phyloP scores from a whole-genome alignment of 2,113 vertebrate genomes.

The Taxidea taxus region DNA sequence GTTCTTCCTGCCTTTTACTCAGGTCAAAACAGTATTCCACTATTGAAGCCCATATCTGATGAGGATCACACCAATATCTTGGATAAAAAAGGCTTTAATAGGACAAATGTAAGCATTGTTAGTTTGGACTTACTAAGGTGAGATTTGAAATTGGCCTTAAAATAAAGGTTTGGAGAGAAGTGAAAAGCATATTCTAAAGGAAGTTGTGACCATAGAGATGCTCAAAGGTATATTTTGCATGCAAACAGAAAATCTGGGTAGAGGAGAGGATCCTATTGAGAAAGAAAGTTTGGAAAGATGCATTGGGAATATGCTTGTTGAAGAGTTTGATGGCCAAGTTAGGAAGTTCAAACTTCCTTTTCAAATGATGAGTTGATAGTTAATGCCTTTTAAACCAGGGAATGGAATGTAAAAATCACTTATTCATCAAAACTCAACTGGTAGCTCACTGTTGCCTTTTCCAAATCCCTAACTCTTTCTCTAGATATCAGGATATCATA shows the following conservation, averaged over 20 bases:
- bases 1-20: neutral
- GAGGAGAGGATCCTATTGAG: neutral
- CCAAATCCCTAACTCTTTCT: too few relatives aligned
- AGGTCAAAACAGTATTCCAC: neutral
- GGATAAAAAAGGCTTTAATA: neutral
- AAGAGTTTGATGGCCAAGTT: neutral
- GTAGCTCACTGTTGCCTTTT: neutral
- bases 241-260: neutral
- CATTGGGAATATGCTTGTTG: neutral
- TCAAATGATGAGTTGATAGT: neutral
- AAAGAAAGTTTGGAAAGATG: neutral
- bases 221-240: neutral
- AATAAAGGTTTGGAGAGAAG: neutral
- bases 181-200: neutral
- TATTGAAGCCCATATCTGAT: neutral
- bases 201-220: neutral
- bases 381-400: neutral
- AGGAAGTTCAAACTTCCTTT: neutral
- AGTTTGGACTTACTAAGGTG: neutral
- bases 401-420: neutral
- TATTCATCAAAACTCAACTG: neutral
- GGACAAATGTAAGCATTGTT: neutral
- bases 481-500: neutral
- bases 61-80: neutral
- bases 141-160: conserved; percentile 1